Base-by-base conservation (phyloP, 1,140 invertebrate genomes). In the Brachystomella parvula region DNA sequence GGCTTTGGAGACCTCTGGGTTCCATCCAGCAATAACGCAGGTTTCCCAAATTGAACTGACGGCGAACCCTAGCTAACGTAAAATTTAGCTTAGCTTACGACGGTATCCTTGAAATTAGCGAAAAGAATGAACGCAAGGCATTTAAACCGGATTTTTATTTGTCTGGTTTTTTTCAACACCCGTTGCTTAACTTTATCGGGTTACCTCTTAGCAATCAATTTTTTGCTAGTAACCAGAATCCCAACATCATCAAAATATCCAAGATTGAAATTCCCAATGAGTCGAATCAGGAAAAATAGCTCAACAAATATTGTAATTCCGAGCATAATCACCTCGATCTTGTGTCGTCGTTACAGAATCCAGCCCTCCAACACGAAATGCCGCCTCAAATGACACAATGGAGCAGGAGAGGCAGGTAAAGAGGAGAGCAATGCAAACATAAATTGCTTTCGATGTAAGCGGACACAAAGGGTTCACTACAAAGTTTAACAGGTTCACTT, bases 191-290 rank as follows among this genome's bases (percentile, higher is more conserved):
- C 39, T 12, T 44, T 44, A 44, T 44, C 39, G 39, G 39, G n/a
- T 24, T 9, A 53, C 12, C 49, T 24, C n/a, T n/a, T n/a, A 6
- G 49, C 49, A 24, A 32, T 29, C 30, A 59, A 59, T 59, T 28
- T 28, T 17, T 31, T 26, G 3, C 35, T 39, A 2, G 61, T 62
- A 33, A 67, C 47, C 1, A 70, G 35, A 17, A 63, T n/a, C 19
- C 31, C 63, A 2, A 64, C 35, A 6, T 66, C 66, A 60, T 70
- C 66, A 28, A 63, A 64, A 29, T 70, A 73, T 6, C 47, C 68
- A 24, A 73, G 44, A 28, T 68, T 66, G 56, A 73, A 70, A 47
- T 67, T 73, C 56, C 71, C 71, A 31, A 73, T 17, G 3, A 73
- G 63, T 29, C 68, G 35, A 17, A 70, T 2, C 12, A 68, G 29